These are phyloP conservation scores for Antitype chi DNA, from an alignment of 2,888 invertebrate species.

Conservation along the genomic window DNA sequence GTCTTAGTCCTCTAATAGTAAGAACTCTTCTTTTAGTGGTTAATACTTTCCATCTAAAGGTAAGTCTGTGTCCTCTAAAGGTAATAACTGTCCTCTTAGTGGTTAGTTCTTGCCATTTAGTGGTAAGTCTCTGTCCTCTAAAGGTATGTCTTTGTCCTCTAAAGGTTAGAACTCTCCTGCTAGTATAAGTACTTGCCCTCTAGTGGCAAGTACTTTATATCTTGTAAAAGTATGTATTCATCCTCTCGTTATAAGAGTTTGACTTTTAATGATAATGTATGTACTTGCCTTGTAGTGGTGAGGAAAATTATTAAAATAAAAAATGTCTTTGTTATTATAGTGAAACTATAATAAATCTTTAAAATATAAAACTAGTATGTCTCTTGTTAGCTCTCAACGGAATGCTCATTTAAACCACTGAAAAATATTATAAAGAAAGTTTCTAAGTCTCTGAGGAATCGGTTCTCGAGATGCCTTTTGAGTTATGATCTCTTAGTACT, in stretches of 20 bases:
- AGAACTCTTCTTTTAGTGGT: too few relatives aligned
- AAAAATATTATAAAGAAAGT: slow-evolving; percentile 32
- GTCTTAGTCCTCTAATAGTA: too few relatives aligned
- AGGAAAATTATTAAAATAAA: background rate
- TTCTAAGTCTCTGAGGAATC: slow-evolving; percentile 23
- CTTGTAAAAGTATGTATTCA: background rate
- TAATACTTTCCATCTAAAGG: too few relatives aligned
- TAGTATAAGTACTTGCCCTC: background rate
- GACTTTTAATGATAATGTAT: too few relatives aligned
- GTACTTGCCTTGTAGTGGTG: background rate
- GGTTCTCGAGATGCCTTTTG: slow-evolving; percentile 14
- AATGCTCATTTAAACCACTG: slow-evolving; percentile 37
- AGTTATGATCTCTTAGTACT: slow-evolving; percentile 31
- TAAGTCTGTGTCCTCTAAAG: too few relatives aligned
- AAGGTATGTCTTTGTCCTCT: too few relatives aligned
- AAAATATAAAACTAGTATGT: background rate
- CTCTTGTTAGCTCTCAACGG: slow-evolving; percentile 25
- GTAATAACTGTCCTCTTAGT: too few relatives aligned
- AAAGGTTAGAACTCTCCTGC: too few relatives aligned
- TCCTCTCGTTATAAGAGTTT: background rate
- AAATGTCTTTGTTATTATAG: background rate
- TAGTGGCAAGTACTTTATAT: background rate
- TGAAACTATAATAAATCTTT: background rate
- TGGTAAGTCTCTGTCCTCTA: too few relatives aligned
- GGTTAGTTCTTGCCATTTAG: too few relatives aligned